Conservation (phyloP, 2,797 vertebrate species). For the Intellagama lesueurii region DNA sequence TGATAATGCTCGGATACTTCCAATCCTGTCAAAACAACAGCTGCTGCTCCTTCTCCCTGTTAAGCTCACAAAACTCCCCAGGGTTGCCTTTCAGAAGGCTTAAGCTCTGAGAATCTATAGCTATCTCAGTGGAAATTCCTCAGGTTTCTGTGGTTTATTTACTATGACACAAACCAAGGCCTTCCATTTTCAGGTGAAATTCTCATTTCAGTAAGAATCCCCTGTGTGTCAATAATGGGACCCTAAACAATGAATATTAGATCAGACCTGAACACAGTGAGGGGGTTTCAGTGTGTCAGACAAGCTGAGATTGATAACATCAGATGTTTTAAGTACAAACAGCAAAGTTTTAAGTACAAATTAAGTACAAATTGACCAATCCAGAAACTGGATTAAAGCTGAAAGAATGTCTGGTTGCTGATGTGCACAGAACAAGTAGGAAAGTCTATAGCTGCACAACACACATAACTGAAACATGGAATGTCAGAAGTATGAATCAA, state of each 20-base stretch:
- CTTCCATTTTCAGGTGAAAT: neutral
- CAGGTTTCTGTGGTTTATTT: neutral
- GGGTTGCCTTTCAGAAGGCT: constrained; percentile 3
- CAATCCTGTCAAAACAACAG: neutral
- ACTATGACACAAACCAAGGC: neutral
- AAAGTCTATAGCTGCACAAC: too few species aligned
- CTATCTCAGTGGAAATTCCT: neutral
- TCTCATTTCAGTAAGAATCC: neutral
- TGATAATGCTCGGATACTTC: constrained; percentile 32
- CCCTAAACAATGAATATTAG: neutral
- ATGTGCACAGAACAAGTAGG: too few species aligned
- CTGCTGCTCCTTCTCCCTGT: constrained; percentile 19
- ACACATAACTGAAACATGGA: too few species aligned
- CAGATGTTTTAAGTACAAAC: too few species aligned
- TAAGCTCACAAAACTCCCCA: constrained; percentile 19
- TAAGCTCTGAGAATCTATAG: constrained; percentile 30
- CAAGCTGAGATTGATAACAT: too few species aligned
- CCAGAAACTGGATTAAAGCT: too few species aligned
- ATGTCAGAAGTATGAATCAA: too few species aligned
- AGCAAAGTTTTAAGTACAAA: too few species aligned
- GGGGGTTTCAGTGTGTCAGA: too few species aligned
- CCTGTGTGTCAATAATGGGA: neutral
- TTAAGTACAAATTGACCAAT: too few species aligned
- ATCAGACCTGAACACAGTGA: too few species aligned
- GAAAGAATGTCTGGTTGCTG: too few species aligned